Base-by-base conservation (phyloP, 2,888 invertebrate genomes). In the Lochmaea capreae region DNA sequence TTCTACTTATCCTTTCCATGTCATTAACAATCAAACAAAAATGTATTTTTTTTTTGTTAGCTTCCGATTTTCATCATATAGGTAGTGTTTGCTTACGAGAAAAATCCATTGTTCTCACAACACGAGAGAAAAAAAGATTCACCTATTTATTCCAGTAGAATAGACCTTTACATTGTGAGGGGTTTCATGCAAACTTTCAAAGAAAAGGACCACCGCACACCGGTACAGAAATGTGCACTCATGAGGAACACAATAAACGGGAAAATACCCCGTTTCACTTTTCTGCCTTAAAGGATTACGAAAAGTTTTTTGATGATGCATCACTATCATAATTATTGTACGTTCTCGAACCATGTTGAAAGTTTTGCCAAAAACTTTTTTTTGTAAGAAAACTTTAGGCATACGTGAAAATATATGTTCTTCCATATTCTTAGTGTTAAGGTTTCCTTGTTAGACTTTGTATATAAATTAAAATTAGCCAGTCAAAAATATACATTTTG, bases 161-260 rank as follows among this genome's bases (percentile, higher is more conserved):
- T 78, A 79, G 77, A 68, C 78, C 77, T 77, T 77, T 74, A 77
- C 79, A 74, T 76, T 77, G 76, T 79, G 78, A 79, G 79, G 78
- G 78, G 79, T 81, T 80, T 80, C 81, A 80, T 79, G 81, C 78
- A 80, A 81, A 79, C 78, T 81, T 81, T 79, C 76, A 77, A 78
- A 75, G 73, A 63, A 61, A 71, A 71, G 76, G 75, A 75, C 73
- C 76, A 78, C 77, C 79, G 73, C 72, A 71, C 76, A 78, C 77
- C 79, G 75, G 79, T 79, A 80, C 78, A 79, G 78, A 72, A 77
- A 79, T 78, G 79, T 78, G 77, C 79, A 79, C 79, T 80, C 79
- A 80, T 75, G 79, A 76, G 78, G 78, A 80, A 80, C 78, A 78
- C 77, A 77, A 79, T 80, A 79, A 79, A 78, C 76, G 76, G 74